Conservation (phyloP, 2,888 invertebrate species). For the Leptura quadrifasciata region DNA sequence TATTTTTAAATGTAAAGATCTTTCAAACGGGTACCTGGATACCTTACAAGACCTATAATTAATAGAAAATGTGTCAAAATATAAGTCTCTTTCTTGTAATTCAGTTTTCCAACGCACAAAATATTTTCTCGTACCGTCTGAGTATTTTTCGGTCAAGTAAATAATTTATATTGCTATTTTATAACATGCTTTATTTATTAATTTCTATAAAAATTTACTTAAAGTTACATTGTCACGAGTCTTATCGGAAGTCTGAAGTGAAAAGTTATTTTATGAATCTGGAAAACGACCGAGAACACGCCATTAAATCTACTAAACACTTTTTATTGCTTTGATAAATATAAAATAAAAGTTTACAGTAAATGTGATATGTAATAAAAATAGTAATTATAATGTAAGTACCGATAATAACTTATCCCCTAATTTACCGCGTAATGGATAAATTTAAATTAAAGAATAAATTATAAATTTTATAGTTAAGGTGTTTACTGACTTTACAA, state of each 20-base stretch:
- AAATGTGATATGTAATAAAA: not conserved
- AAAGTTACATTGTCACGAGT: not conserved
- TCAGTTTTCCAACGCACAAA: not conserved
- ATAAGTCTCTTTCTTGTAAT: no score
- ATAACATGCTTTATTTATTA: not conserved
- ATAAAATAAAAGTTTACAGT: constrained; percentile 5
- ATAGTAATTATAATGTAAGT: not conserved
- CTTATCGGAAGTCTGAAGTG: not conserved
- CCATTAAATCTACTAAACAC: not conserved
- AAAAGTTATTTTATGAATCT: not conserved
- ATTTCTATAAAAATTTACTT: not conserved
- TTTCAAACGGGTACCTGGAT: no score
- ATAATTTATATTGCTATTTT: no score
- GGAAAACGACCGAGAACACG: not conserved
- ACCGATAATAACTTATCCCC: not conserved
- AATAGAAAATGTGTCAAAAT: no score
- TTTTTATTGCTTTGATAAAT: constrained; percentile 10
- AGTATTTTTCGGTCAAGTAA: not conserved
- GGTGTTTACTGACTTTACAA: not conserved
- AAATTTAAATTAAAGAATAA: not conserved
- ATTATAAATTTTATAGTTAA: not conserved
- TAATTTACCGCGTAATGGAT: not conserved
- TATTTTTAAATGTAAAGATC: no score
- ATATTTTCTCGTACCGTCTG: not conserved
- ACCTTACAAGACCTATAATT: no score